These are phyloP conservation scores for Pecten maximus DNA, from an alignment of 2,888 invertebrate species.

Conservation along the genomic window DNA sequence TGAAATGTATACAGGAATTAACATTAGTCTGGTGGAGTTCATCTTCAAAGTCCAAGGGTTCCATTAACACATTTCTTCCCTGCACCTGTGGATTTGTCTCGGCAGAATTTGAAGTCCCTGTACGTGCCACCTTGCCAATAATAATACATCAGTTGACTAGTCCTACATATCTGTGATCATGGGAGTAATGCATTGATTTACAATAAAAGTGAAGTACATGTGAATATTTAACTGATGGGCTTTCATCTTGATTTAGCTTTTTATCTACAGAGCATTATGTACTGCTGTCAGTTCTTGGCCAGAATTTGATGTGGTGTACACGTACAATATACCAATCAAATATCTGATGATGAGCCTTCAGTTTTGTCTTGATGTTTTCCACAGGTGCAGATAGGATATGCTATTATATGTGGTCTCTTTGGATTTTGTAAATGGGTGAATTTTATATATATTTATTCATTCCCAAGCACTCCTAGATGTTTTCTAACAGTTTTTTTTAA, in stretches of 20 bases:
- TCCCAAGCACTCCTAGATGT: too few relatives aligned
- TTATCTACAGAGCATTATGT: background rate
- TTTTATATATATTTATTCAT: too few relatives aligned
- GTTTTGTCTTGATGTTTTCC: too few relatives aligned
- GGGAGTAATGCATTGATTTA: background rate
- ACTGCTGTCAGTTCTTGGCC: too few relatives aligned
- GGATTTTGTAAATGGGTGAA: too few relatives aligned
- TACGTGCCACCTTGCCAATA: background rate
- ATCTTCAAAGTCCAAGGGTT: background rate
- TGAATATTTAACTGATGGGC: background rate
- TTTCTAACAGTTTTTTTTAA: too few relatives aligned
- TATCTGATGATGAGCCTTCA: too few relatives aligned
- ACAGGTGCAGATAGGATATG: too few relatives aligned
- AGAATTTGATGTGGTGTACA: too few relatives aligned
- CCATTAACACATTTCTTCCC: background rate
- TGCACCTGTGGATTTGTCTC: background rate
- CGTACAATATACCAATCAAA: too few relatives aligned
- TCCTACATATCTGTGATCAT: background rate
- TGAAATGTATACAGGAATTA: background rate
- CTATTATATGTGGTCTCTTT: too few relatives aligned
- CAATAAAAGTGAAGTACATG: background rate
- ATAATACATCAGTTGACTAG: constrained; percentile 7
- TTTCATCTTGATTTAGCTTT: background rate
- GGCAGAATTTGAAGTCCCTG: too few relatives aligned
- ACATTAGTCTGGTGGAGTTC: background rate